Conservation (phyloP, 2,797 vertebrate genomes). For the Glossophaga mutica region DNA sequence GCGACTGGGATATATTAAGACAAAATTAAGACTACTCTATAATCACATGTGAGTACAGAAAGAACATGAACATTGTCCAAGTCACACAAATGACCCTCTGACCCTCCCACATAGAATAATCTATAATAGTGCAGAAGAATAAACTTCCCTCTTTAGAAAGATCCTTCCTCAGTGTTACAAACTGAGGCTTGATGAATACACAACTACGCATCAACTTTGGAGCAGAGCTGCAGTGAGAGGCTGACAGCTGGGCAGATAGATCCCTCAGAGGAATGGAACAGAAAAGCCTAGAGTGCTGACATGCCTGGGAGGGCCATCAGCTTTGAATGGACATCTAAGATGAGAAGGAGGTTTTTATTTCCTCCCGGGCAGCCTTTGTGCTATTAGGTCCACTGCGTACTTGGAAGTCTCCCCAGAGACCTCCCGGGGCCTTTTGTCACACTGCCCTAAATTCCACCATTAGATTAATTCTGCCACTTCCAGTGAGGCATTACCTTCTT, state of each 20-base stretch:
- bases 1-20: not conserved
- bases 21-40: not conserved
- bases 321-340: not conserved
- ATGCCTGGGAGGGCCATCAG: not conserved
- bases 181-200: not conserved
- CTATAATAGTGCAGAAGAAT: not conserved
- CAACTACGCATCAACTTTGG: not conserved
- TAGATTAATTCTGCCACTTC: not conserved
- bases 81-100: not conserved
- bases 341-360: not conserved
- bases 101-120: not conserved
- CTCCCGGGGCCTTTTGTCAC: not conserved
- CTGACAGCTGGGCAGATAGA: constrained; percentile 11
- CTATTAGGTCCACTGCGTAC: not conserved
- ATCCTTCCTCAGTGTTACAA: not conserved
- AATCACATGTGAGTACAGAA: not conserved
- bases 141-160: not conserved
- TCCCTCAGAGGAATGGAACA: not conserved
- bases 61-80: not conserved
- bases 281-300: not conserved
- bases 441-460: not conserved
- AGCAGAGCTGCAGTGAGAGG: not conserved
- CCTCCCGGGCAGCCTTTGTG: not conserved
- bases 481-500: not conserved
- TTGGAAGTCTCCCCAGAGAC: not conserved